phyloP scores from a whole-genome alignment of 2,888 invertebrate genomes.

The Leptura quadrifasciata region DNA sequence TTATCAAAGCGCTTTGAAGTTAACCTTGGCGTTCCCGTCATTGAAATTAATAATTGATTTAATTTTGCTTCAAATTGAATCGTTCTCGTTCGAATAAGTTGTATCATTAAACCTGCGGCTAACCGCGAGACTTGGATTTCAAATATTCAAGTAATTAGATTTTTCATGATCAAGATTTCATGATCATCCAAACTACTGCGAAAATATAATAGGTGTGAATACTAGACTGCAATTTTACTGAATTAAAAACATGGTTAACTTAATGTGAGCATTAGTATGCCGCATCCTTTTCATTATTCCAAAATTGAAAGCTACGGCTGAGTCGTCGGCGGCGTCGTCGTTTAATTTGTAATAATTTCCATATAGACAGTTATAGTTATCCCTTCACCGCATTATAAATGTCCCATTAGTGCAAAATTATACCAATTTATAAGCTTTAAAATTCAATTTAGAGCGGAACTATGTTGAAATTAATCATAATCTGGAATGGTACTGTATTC shows the following conservation, averaged over 20 bases:
- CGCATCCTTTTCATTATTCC: neutral
- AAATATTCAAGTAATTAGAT: neutral
- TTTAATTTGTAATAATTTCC: slow-evolving; percentile 36
- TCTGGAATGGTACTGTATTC: slow-evolving; percentile 1
- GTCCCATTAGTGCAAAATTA: slow-evolving; percentile 34
- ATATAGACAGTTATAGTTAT: slow-evolving; percentile 35
- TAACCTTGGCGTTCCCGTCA: slow-evolving; percentile 15
- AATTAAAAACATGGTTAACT: neutral
- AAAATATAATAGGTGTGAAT: neutral
- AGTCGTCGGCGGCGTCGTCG: neutral
- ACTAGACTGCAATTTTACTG: neutral
- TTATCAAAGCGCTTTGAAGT: neutral
- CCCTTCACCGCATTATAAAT: slow-evolving; percentile 29
- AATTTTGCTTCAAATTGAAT: neutral
- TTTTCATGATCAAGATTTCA: neutral
- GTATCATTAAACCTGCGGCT: neutral
- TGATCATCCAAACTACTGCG: neutral
- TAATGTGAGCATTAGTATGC: neutral
- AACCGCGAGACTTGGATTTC: neutral
- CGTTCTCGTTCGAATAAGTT: neutral
- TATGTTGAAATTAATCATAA: slow-evolving; percentile 17
- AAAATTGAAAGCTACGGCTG: slow-evolving; percentile 6
- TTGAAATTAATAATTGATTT: slow-evolving; percentile 12
- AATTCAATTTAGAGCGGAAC: slow-evolving; percentile 36
- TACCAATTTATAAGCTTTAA: slow-evolving; percentile 33